Percentiles rank a stretch among this genome's conserved stretches.
These are phyloP conservation scores for Eospalax fontanierii DNA, from an alignment of 2,797 vertebrate species.

Conservation along the genomic window DNA sequence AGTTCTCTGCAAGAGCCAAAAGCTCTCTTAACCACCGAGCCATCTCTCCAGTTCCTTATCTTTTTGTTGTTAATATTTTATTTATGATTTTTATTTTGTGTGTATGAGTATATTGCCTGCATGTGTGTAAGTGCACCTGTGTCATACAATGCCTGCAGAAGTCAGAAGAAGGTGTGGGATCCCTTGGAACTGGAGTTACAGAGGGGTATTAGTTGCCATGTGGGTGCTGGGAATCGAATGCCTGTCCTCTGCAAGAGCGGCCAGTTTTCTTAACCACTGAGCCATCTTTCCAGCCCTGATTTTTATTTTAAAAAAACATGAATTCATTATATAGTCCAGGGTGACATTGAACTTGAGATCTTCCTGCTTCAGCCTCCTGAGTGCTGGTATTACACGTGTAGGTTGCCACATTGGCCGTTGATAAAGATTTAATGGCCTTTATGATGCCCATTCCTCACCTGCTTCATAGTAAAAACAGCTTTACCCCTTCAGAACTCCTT, in stretches of 20 bases:
- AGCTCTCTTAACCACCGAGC: no score
- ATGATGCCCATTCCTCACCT: neutral
- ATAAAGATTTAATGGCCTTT: neutral
- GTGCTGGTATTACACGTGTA: neutral
- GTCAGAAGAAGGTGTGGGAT: neutral
- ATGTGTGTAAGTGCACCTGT: no score
- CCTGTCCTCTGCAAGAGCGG: neutral
- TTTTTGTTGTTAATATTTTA: no score
- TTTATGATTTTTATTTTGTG: no score
- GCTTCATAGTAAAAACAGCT: neutral
- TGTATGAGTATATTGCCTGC: no score
- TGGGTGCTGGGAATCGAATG: neutral
- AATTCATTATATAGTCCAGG: neutral
- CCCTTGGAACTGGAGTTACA: neutral
- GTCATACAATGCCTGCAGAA: neutral
- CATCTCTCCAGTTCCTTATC: no score
- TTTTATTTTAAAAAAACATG: neutral
- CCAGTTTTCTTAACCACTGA: neutral
- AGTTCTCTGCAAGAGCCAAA: no score
- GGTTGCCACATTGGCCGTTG: no score
- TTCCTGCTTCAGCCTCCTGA: neutral
- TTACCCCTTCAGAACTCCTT: neutral
- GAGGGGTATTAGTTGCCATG: neutral
- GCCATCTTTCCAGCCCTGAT: neutral
- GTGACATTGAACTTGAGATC: neutral